phyloP scores from a whole-genome alignment of 2,113 vertebrate genomes.

The Regulus satrapa region DNA sequence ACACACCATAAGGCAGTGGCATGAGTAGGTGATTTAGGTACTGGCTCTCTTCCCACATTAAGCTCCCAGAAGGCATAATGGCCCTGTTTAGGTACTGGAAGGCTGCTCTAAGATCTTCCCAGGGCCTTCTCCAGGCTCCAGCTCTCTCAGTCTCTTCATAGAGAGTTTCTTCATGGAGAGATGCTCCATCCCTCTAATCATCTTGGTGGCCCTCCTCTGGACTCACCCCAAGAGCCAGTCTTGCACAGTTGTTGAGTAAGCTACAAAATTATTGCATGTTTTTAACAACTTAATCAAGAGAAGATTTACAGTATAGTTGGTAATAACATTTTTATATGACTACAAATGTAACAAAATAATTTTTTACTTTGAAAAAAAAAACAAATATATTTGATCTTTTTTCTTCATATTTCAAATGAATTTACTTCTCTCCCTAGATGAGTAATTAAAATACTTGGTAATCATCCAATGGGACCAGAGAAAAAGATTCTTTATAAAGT shows the following conservation, averaged over 20 bases:
- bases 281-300: background rate
- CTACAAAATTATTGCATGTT: background rate
- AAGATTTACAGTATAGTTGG: background rate
- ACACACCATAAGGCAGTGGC: background rate
- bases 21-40: background rate
- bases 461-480: background rate
- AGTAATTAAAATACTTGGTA: background rate
- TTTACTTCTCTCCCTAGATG: background rate
- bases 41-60: background rate
- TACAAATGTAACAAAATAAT: background rate
- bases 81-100: accelerated
- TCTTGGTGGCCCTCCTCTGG: background rate
- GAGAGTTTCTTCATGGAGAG: background rate
- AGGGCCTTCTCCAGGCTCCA: background rate
- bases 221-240: background rate
- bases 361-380: background rate
- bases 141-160: background rate
- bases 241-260: background rate
- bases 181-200: background rate
- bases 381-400: background rate
- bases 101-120: background rate
- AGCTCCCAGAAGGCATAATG: background rate
- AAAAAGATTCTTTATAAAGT: background rate
- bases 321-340: background rate
- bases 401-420: background rate